phyloP scores from a whole-genome alignment of 2,113 vertebrate species.

The Xenopus tropicalis region UCB_Xtro_10.0 CM004443.2:65097501-65098000 shows the following conservation, averaged over 20 bases:
- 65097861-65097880: constrained; percentile 17
- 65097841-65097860: constrained; percentile 17
- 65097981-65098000: not conserved
- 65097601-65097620: not conserved
- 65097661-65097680: not conserved
- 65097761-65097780: not conserved
- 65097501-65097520: not conserved
- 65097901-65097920: not conserved
- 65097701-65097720: constrained; percentile 11
- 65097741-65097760: not conserved
- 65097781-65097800: constrained; percentile 12
- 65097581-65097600: not conserved
- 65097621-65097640: not conserved
- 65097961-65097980: not conserved
- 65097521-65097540: not conserved
- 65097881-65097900: constrained; percentile 3
- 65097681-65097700: constrained; percentile 10
- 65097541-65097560: not conserved
- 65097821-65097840: constrained; percentile 34
- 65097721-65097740: constrained; percentile 2
- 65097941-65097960: not conserved
- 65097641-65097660: not conserved
- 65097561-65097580: not conserved
- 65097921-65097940: not conserved
- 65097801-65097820: constrained; percentile 31